Evolutionary conservation across 2,113 vertebrate genomes (phyloP), one percentile per base, ranked within the genome.

Genomic region (Pelodiscus sinensis): DNA sequence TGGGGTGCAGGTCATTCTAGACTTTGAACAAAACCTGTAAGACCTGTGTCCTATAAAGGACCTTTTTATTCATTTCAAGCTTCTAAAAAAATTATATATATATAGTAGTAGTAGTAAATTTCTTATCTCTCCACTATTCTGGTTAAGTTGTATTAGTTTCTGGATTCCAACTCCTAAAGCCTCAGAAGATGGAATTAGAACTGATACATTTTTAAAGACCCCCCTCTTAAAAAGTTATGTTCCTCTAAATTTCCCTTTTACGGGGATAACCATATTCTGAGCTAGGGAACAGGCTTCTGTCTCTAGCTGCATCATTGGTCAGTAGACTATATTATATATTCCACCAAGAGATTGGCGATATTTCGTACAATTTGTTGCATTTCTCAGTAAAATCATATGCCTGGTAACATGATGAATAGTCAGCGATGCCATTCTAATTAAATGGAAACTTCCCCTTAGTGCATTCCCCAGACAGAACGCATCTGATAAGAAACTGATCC

Each of bases 361-460:
- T 50, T 77, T 77, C 38, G 12, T 77, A 77, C 22, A 44, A 77
- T 50, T 77, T 38, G 14, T 7, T 44, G 73, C 38, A 15, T n/a
- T 81, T 21, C 8, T n/a, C 38, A 15, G 58, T 52, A 57, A 18
- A 82, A 7, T 5, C 2, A 2, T 18, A 5, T 9, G 1, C 12
- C 25, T 25, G 24, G 11, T 51, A 14, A 77, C 73, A 50, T 50
- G 7, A 24, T 51, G 2, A 18, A 7, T 3, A 24, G 13, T 31
- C 0, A 0, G 27, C 58, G 1, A 18, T n/a, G 29, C 2, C 56
- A 50, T n/a, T 60, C 73, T 79, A 0, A 22, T 55, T 6, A 0
- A 9, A 2, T 29, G 8, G 18, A 8, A 75, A 51, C 50, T 7
- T 50, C 55, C 0, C 50, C 35, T 77, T 6, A 4, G 2, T 18